Evolutionary conservation across 1,140 invertebrate genomes (phyloP).

Genomic region (Chironomus striatipennis): DNA sequence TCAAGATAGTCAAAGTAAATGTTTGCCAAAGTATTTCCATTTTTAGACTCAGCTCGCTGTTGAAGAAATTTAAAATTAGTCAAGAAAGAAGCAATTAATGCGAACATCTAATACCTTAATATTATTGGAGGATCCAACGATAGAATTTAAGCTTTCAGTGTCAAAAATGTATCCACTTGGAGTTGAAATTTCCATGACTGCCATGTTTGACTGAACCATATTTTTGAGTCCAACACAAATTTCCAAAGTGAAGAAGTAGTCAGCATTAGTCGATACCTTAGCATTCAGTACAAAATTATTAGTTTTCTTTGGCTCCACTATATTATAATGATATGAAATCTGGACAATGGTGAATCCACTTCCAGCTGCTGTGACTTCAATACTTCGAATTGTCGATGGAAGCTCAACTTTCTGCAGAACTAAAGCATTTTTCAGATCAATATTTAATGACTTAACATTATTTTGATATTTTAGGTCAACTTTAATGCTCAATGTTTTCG

Average conservation of each 20-base stretch:
- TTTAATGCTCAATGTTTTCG: conserved; percentile 46
- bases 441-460: conserved; percentile 42
- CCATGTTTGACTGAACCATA: conserved; percentile 59
- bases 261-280: conserved; percentile 71
- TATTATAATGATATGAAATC: conserved; percentile 73
- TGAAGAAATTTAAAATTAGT: too few species aligned
- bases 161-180: conserved; percentile 52
- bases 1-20: too few species aligned
- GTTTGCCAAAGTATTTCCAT: too few species aligned
- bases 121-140: too few species aligned
- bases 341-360: conserved; percentile 76
- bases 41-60: too few species aligned
- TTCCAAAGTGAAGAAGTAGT: conserved; percentile 76
- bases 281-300: conserved; percentile 80
- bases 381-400: conserved; percentile 28
- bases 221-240: conserved; percentile 47
- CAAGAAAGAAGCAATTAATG: too few species aligned
- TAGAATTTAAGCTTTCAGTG: conserved; percentile 29
- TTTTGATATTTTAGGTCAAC: conserved; percentile 36
- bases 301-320: conserved; percentile 71
- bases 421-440: conserved; percentile 62
- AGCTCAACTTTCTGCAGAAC: conserved; percentile 65
- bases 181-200: conserved; percentile 70
- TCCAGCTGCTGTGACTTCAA: conserved; percentile 65
- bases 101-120: too few species aligned